Conservation (phyloP, 1,140 invertebrate species). For the Lithobius niger region DNA sequence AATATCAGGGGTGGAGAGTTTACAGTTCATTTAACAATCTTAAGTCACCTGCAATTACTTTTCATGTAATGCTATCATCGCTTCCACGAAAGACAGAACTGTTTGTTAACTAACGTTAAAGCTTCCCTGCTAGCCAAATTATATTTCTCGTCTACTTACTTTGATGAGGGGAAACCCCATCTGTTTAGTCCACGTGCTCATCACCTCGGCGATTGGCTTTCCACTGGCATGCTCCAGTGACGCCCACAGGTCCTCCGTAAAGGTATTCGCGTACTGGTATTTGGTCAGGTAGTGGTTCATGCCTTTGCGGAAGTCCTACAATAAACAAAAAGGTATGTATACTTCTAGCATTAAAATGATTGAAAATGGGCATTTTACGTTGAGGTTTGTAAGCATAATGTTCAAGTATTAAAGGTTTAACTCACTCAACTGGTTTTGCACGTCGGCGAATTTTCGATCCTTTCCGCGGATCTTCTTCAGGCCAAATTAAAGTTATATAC, state of each 20-base stretch:
- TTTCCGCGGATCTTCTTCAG: no score
- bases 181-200: constrained; percentile 89
- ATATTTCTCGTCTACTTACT: no score
- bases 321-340: constrained; percentile 17
- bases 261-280: constrained; percentile 80
- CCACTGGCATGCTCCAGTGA: constrained; percentile 76
- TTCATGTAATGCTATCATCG: neutral
- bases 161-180: constrained; percentile 72
- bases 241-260: constrained; percentile 88
- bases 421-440: no score
- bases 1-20: neutral
- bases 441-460: no score
- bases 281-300: constrained; percentile 84
- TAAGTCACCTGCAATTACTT: neutral
- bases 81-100: neutral
- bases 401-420: no score
- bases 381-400: no score
- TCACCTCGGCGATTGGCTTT: constrained; percentile 78
- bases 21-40: neutral
- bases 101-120: neutral
- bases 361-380: no score
- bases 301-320: constrained; percentile 80
- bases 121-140: no score
- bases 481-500: no score
- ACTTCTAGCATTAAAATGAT: no score